These are phyloP conservation scores for Agapostemon virescens DNA, from an alignment of 2,888 invertebrate species.

Conservation along the genomic window DNA sequence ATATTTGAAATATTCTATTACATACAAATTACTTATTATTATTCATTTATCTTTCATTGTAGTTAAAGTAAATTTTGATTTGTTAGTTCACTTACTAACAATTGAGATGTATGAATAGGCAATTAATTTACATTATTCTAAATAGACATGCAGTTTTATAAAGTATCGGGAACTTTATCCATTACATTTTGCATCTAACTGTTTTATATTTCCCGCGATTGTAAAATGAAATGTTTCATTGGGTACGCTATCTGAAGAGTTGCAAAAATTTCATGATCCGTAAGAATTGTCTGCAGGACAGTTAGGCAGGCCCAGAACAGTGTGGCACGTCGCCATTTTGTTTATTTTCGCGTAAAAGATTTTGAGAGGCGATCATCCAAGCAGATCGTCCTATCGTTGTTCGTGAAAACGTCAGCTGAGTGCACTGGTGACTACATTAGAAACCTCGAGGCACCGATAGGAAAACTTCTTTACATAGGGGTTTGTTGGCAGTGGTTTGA, in stretches of 20 bases:
- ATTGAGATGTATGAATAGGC: not conserved
- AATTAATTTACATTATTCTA: not conserved
- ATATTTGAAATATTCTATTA: not conserved
- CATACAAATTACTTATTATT: not conserved
- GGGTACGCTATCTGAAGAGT: constrained; percentile 39
- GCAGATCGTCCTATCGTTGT: constrained; percentile 51
- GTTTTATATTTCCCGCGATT: constrained; percentile 37
- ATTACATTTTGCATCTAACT: not conserved
- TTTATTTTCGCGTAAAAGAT: constrained; percentile 87
- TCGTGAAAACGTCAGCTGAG: constrained; percentile 47
- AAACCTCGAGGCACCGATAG: constrained; percentile 59
- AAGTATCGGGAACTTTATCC: not conserved
- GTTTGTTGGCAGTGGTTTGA: constrained; percentile 41
- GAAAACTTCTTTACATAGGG: constrained; percentile 28
- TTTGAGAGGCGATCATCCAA: constrained; percentile 54
- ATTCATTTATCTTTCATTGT: not conserved
- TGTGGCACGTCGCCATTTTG: constrained; percentile 86
- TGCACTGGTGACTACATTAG: constrained; percentile 31
- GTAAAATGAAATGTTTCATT: not conserved
- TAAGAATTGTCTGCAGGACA: constrained; percentile 50
- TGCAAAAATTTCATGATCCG: constrained; percentile 17
- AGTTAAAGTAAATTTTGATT: not conserved
- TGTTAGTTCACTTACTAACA: not conserved
- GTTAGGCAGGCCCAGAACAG: constrained; percentile 55
- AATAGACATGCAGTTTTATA: not conserved